Evolutionary conservation across 1,140 invertebrate species (phyloP), one percentile per base, ranked within the genome.

Genomic region (Procambarus virginalis): DNA sequence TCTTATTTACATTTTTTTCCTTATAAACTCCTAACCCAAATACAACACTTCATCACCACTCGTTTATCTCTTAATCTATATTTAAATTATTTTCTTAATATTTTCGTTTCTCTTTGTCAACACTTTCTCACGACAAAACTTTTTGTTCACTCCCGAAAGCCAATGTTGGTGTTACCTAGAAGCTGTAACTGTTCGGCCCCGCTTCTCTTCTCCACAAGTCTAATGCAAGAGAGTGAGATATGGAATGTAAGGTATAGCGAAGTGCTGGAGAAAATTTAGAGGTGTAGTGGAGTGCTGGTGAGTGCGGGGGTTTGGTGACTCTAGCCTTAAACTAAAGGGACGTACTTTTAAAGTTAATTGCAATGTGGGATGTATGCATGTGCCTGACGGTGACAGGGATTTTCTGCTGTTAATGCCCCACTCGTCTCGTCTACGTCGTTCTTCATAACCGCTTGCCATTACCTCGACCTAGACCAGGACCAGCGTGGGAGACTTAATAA

Each of bases 341-440:
- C 68, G 68, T 73, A 34, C 68, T 73, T 73, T 73, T 73, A 73
- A 73, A 73, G 34, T n/a, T 73, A 73, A 34, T 73, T 6, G 20
- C 6, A 34, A 34, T n/a, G 6, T 73, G n/a, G 68, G 60, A 73
- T 73, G n/a, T 5, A 34, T 5, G n/a, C 6, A 22, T 20, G 6
- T 73, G 22, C 6, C n/a, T 64, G 60, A 17, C 60, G 60, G 17
- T 64, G 60, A 64, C 17, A 17, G 12, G 60, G 60, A 64, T 64
- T 64, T 34, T 17, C 20, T 64, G 12, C 4, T 64, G 4, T 64
- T 64, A 64, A 55, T 12, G 34, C 34, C 8, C 51, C 12, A 55
- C 51, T 55, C 51, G 51, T 9, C 34, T 55, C 8, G 51, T 55
- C 51, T 5, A 9, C 51, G 51, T 8, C 51, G 51, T 55, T 68